These are phyloP conservation scores for Turritopsis rubra DNA, from an alignment of 30 jellyfish, hydroid and myxozoan genomes.

Conservation along the genomic window DNA sequence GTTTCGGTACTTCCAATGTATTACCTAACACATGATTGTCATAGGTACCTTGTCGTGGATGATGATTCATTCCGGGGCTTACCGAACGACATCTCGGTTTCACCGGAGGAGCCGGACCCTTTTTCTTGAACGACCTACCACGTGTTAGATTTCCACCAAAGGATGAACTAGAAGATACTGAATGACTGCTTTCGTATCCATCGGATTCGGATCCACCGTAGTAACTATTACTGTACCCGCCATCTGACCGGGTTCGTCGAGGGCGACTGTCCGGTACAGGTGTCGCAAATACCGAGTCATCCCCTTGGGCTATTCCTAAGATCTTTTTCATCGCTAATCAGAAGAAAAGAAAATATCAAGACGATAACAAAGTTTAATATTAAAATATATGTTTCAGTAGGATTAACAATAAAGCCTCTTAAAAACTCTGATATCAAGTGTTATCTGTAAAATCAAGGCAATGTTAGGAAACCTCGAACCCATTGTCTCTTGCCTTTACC, in stretches of 20 bases:
- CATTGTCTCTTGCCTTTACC: background rate
- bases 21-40: background rate
- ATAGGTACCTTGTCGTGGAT: background rate
- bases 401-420: too few species aligned
- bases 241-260: constrained; percentile 29
- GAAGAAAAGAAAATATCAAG: background rate
- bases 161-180: constrained; percentile 10
- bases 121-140: constrained; percentile 35
- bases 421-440: too few species aligned
- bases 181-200: constrained; percentile 27
- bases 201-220: constrained; percentile 15
- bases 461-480: background rate
- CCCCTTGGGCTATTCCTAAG: constrained; percentile 14
- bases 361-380: background rate
- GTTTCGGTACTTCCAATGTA: background rate
- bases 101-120: constrained; percentile 65
- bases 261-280: background rate
- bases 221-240: background rate
- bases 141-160: constrained; percentile 17
- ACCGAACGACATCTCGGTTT: constrained; percentile 51
- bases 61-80: constrained; percentile 46
- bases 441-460: too few species aligned
- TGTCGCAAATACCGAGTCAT: constrained; percentile 19
- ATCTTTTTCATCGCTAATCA: constrained; percentile 9
- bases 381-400: background rate